Evolutionary conservation across 2,888 invertebrate genomes (phyloP), one percentile per base, ranked within the genome.

Genomic region (Auanema sp.): DNA sequence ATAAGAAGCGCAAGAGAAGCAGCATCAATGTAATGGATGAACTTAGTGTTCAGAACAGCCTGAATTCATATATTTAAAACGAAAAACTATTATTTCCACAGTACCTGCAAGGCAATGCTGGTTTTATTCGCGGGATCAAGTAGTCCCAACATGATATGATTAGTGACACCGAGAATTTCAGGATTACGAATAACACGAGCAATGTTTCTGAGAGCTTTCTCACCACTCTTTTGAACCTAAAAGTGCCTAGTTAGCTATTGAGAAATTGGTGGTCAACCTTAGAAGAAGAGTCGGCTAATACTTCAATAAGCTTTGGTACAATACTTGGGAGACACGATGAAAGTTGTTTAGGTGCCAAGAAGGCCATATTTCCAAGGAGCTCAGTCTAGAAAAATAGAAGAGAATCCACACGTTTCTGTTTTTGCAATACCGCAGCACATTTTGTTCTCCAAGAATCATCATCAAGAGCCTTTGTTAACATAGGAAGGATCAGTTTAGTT

Each of bases 361-460:
- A 95, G 0, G 97, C 96, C 96, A 98, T 97, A 12, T 95, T 93
- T 11, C 97, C 81, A 68, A 53, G 59, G 53, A 65, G 57, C 60
- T 69, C 68, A 12, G 69, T 69, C 66, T 65, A n/a, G 57, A 52
- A 66, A 56, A 49, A 44, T 43, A n/a, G 21, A 3, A n/a, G n/a
- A n/a, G n/a, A n/a, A n/a, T n/a, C n/a, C n/a, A n/a, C n/a, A n/a
- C n/a, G n/a, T n/a, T n/a, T n/a, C 16, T 21, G 33, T 77, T 62
- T 47, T 79, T 71, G 1, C 71, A 56, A 25, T 50, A 69, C 79
- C 1, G 76, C 77, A 5, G 81, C 82, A 68, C 92, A 92, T 86
- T 96, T 96, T 0, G 98, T 98, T 82, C 98, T 88, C 98, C 98
- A 99, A 16, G 95, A 94, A 86, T 98, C 97, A 84, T 97, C 93